Percentiles rank a stretch among this genome's conserved stretches.
These are phyloP conservation scores for Heliconius erato DNA, from an alignment of 2,888 invertebrate genomes.

Conservation along the genomic window DNA sequence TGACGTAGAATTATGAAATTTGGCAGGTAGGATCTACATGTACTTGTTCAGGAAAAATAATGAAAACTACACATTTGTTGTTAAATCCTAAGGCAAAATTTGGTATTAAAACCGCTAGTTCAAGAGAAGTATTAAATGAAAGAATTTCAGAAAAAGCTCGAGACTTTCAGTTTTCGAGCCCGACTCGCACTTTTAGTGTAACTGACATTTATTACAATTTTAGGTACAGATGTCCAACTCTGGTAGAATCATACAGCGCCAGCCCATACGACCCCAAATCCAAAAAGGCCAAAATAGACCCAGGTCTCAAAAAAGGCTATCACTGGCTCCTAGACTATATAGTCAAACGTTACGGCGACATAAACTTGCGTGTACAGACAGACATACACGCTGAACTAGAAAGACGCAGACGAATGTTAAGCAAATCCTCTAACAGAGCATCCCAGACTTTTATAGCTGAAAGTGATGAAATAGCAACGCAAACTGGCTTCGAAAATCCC, in stretches of 20 bases:
- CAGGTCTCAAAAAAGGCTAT: conserved; percentile 89
- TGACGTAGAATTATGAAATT: too few relatives aligned
- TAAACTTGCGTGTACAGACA: conserved; percentile 89
- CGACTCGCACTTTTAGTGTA: not conserved
- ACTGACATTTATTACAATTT: conserved; percentile 34
- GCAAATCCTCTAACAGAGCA: conserved; percentile 70
- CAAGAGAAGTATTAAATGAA: too few relatives aligned
- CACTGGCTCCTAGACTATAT: conserved; percentile 90
- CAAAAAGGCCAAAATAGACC: conserved; percentile 86
- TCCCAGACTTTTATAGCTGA: conserved; percentile 69
- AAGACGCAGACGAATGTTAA: conserved; percentile 77
- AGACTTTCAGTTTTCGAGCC: too few relatives aligned
- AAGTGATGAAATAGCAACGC: conserved; percentile 77
- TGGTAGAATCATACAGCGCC: conserved; percentile 91
- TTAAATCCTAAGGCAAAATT: too few relatives aligned
- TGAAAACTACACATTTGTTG: too few relatives aligned
- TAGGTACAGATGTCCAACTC: conserved; percentile 91
- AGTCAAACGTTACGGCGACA: conserved; percentile 87
- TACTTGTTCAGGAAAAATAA: too few relatives aligned
- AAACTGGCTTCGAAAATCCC: conserved; percentile 82
- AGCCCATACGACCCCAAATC: conserved; percentile 62
- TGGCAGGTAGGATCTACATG: too few relatives aligned
- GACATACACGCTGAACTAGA: conserved; percentile 85
- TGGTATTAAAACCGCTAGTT: too few relatives aligned
- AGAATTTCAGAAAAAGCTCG: too few relatives aligned